Percentiles rank a stretch among this genome's conserved stretches.
phyloP scores from a whole-genome alignment of 2,888 invertebrate species.

The Spicauda simplicius region DNA sequence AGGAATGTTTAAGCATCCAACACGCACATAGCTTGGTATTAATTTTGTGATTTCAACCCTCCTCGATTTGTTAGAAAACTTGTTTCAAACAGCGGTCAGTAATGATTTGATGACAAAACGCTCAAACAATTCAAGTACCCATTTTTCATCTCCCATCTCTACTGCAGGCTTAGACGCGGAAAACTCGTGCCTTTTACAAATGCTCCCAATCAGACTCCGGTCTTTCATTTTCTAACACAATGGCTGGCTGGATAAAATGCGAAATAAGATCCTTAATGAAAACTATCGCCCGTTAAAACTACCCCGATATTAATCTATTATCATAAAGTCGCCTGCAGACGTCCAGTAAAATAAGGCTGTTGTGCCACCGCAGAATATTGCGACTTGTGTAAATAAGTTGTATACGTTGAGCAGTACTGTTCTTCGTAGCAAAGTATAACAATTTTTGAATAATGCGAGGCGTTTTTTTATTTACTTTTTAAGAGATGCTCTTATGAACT shows the following conservation, averaged over 20 bases:
- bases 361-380: background rate
- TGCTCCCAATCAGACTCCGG: constrained; percentile 49
- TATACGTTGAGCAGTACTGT: too few relatives aligned
- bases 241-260: constrained; percentile 46
- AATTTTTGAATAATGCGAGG: too few relatives aligned
- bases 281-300: constrained; percentile 48
- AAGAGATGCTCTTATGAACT: too few relatives aligned
- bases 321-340: constrained; percentile 51
- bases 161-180: constrained; percentile 39
- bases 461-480: too few relatives aligned
- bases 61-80: too few relatives aligned
- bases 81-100: too few relatives aligned
- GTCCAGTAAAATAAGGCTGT: constrained; percentile 29
- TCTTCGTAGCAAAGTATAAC: too few relatives aligned
- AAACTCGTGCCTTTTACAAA: constrained; percentile 51
- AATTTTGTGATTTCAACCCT: too few relatives aligned
- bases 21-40: too few relatives aligned
- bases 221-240: constrained; percentile 48
- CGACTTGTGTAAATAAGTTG: background rate
- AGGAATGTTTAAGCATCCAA: too few relatives aligned
- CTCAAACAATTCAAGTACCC: background rate
- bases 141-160: constrained; percentile 27
- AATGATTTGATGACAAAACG: background rate
- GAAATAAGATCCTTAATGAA: constrained; percentile 53
- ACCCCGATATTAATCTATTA: constrained; percentile 51